phyloP scores from a whole-genome alignment of 1,140 invertebrate genomes.

The Spodoptera litura region DNA sequence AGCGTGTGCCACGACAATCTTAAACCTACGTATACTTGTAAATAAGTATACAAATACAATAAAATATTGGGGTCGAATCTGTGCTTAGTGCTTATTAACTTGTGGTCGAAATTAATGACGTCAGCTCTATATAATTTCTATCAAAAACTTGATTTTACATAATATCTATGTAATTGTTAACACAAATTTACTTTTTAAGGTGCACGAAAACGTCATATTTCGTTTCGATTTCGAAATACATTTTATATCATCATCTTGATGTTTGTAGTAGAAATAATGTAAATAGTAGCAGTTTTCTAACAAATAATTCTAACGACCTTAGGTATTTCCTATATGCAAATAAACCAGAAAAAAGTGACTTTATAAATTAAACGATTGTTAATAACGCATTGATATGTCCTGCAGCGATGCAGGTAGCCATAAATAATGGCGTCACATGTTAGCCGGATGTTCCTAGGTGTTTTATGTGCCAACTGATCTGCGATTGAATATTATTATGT shows the following conservation, averaged over 20 bases:
- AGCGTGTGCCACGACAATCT: constrained; percentile 28
- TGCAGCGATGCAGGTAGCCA: constrained; percentile 33
- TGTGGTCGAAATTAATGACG: too few species aligned
- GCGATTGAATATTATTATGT: constrained; percentile 47
- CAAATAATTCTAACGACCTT: too few species aligned
- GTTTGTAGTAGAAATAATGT: too few species aligned
- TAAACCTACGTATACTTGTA: constrained; percentile 18
- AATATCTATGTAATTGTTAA: too few species aligned
- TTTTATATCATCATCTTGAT: too few species aligned
- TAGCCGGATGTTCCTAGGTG: constrained; percentile 45
- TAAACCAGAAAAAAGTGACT: background rate
- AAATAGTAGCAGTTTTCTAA: too few species aligned
- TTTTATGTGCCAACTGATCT: constrained; percentile 55
- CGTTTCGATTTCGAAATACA: too few species aligned
- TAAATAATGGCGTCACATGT: constrained; percentile 29
- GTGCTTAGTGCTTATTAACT: too few species aligned
- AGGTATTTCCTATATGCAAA: background rate
- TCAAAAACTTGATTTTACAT: too few species aligned
- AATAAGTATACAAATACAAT: constrained; percentile 8
- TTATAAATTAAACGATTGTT: constrained; percentile 27
- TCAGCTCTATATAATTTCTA: too few species aligned
- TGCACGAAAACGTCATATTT: too few species aligned
- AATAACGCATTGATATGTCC: constrained; percentile 31
- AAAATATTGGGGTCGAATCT: background rate
- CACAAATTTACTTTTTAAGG: too few species aligned